These are phyloP conservation scores for Phengaris arion DNA, from an alignment of 2,888 invertebrate species.

Conservation along the genomic window DNA sequence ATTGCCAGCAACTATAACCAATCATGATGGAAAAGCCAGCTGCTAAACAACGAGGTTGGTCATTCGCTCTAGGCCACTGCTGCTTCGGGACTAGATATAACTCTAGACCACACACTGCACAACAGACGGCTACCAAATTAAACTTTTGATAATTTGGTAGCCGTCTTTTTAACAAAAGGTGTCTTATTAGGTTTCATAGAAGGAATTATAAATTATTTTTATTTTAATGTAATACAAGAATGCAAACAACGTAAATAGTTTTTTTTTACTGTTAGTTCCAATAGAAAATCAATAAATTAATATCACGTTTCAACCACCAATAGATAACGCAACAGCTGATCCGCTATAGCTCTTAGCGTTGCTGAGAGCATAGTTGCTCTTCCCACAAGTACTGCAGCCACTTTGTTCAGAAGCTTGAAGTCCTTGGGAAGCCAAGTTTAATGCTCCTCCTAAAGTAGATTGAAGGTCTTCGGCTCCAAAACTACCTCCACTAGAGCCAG, in stretches of 20 bases:
- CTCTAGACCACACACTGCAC: too few relatives aligned
- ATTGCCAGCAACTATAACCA: too few relatives aligned
- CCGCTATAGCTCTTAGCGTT: constrained; percentile 68
- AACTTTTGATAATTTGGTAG: too few relatives aligned
- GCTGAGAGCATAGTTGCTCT: constrained; percentile 62
- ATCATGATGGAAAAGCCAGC: too few relatives aligned
- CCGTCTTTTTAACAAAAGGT: too few relatives aligned
- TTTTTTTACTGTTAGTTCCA: constrained; percentile 27
- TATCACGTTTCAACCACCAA: constrained; percentile 55
- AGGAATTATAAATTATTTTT: too few relatives aligned
- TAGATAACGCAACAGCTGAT: constrained; percentile 64
- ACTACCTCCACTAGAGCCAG: constrained; percentile 25
- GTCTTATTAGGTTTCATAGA: too few relatives aligned
- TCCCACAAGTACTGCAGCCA: constrained; percentile 62
- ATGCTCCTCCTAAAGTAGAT: constrained; percentile 54
- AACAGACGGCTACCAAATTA: too few relatives aligned
- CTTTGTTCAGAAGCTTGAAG: constrained; percentile 48
- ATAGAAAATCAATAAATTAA: constrained; percentile 33
- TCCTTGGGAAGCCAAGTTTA: constrained; percentile 58
- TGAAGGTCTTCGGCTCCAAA: constrained; percentile 39
- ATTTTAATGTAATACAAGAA: not conserved
- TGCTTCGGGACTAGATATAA: too few relatives aligned
- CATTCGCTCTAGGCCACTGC: too few relatives aligned
- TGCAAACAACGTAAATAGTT: not conserved
- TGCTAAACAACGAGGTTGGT: too few relatives aligned